Base-by-base conservation (phyloP, 1,140 invertebrate species). In the Lucilia cuprina region DNA sequence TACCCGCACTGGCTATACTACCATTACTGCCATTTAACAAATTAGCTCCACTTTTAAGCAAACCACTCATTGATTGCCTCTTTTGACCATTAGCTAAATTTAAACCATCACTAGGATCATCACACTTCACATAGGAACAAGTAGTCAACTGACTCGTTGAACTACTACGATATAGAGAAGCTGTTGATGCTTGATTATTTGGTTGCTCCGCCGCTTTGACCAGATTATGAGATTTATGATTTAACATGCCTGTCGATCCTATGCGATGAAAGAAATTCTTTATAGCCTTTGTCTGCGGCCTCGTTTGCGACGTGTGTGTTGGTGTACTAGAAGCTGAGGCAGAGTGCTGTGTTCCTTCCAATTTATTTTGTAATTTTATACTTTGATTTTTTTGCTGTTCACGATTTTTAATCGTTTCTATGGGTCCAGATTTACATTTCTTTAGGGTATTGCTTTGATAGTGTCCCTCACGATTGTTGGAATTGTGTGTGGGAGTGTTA, bases 71-170 rank as follows among this genome's bases (percentile, higher is more conserved):
- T 91, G 87, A 49, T 91, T 91, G 82, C 13, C 82, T 21, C 19
- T 85, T 82, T 2, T 80, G 74, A 21, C 50, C 75, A 70, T 77
- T 83, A 12, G 84, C 93, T 70, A 95, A 92, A 87, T 95, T 95
- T 74, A 96, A 93, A 19, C 95, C 95, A 86, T 96, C 95, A 10
- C 95, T 95, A 17, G 95, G 95, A 92, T 96, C 95, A 86, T 96
- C 95, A 60, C 94, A 95, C 88, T 95, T 95, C 17, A 96, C 93
- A 87, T 96, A 96, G 0, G 94, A 95, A 84, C 93, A 93, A 65
- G 91, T 93, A 82, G 93, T 93, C 85, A 96, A 89, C 87, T 95
- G 96, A 14, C 95, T 96, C 75, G 95, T 96, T 87, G 94, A 95
- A 87, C 95, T 96, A 78, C 95, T 92, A 88, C 95, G 96, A n/a